These are phyloP conservation scores for Stegana nigrithorax DNA, from an alignment of 2,888 invertebrate species.

Conservation along the genomic window DNA sequence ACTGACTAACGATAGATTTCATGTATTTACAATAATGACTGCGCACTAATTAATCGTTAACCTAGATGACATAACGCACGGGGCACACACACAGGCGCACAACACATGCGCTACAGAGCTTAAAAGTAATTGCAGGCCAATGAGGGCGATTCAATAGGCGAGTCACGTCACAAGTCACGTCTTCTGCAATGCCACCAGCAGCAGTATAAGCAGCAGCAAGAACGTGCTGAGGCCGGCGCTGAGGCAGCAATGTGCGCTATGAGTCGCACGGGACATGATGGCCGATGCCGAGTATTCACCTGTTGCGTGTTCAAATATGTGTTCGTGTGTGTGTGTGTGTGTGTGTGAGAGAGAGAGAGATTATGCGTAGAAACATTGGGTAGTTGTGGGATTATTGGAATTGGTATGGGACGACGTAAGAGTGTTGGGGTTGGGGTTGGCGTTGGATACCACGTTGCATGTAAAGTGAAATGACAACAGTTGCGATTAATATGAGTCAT, in stretches of 20 bases:
- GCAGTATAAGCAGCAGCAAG: conserved; percentile 43
- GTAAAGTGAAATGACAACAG: conserved; percentile 40
- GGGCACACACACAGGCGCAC: conserved; percentile 15
- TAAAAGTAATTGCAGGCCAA: conserved; percentile 53
- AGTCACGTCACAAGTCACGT: conserved; percentile 63
- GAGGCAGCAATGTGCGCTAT: conserved; percentile 23
- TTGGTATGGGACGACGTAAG: conserved; percentile 17
- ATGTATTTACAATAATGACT: conserved; percentile 50
- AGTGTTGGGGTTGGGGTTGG: too few species aligned
- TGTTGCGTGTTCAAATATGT: conserved; percentile 45
- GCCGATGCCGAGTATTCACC: conserved; percentile 69
- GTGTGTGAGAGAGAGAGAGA: conserved; percentile 14
- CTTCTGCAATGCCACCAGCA: conserved; percentile 47
- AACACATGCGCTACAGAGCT: conserved; percentile 39
- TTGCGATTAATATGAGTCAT: conserved; percentile 59
- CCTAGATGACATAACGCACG: conserved; percentile 58
- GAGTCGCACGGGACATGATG: conserved; percentile 63
- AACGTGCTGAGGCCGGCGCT: conserved; percentile 38
- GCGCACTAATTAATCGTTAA: conserved; percentile 54
- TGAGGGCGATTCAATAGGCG: conserved; percentile 42
- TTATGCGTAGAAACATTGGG: conserved; percentile 7
- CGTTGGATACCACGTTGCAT: too few species aligned
- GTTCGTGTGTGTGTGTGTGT: too few species aligned
- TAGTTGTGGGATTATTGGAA: conserved; percentile 8
- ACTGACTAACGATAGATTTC: too few species aligned